Evolutionary conservation across 2,888 invertebrate species (phyloP), one percentile per base, ranked within the genome.

Genomic region (Pseudoips prasinana): DNA sequence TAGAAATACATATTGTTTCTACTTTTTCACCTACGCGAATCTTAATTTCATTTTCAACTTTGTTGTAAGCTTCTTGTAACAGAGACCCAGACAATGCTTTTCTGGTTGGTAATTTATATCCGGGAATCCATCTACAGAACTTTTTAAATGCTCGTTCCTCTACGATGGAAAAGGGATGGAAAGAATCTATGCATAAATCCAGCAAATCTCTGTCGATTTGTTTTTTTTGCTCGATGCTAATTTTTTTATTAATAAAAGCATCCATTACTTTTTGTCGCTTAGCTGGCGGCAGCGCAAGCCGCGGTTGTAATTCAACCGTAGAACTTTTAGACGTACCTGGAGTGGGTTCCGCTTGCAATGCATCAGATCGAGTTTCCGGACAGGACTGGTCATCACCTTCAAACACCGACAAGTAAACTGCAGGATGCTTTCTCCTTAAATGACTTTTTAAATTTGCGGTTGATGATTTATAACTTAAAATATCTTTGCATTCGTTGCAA

Each of bases 1-100:
- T 25, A 7, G 31, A 29, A 7, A 39, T 22, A 10, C 39, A 39
- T 2, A 35, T 34, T 0, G 35, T 31, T 14, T 35, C 25, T 3
- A 23, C 34, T 28, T 35, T 28, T 35, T 6, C 14, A 20, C 25
- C 19, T 20, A 20, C 29, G 0, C 25, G 10, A 4, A 34, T 29
- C 1, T 9, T 10, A 8, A 9, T 25, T 9, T 25, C 5, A 3
- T 25, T 8, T 25, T 7, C n/a, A n/a, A n/a, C n/a, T n/a, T n/a
- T n/a, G n/a, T 29, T 3, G 7, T 23, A 33, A 1, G 11, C 1
- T 10, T n/a, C 29, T 7, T 22, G 25, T 7, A 34, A n/a, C 27
- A 28, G 3, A 14, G 8, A 22, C 3, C 14, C 14, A 10, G 8
- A 8, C 1, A 34, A 17, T 0, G 29, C 29, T 34, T 34, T 29